These are phyloP conservation scores for Plebejus melissa DNA, from an alignment of 2,888 invertebrate genomes.

Conservation along the genomic window DNA sequence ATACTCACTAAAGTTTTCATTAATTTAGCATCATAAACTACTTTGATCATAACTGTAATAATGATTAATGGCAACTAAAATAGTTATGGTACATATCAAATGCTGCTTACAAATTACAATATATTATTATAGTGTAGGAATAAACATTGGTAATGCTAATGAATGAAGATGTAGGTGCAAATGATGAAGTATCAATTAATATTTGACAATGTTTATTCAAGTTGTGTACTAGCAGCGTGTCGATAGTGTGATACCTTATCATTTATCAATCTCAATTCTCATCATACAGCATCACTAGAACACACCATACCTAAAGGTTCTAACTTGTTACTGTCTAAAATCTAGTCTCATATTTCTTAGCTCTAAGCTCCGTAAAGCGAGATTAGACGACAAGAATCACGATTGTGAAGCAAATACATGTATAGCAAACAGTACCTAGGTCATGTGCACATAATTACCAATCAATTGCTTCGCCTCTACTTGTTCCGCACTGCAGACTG, in stretches of 20 bases:
- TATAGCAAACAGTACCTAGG: neutral
- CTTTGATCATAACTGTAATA: neutral
- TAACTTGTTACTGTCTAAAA: neutral
- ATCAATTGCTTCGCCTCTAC: neutral
- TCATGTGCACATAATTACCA: neutral
- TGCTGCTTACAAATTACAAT: too few relatives aligned
- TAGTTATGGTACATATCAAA: neutral
- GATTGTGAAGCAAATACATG: neutral
- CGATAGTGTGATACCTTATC: neutral
- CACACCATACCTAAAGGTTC: neutral
- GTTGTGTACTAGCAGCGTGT: neutral
- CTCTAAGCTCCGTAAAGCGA: neutral
- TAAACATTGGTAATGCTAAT: too few relatives aligned
- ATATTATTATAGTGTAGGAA: too few relatives aligned
- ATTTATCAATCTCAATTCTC: neutral
- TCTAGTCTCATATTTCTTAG: neutral
- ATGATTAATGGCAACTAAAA: neutral
- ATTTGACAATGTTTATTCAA: neutral
- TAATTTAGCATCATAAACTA: neutral
- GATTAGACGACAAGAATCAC: neutral
- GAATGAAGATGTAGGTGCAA: neutral
- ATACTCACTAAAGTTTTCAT: neutral
- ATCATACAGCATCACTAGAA: neutral
- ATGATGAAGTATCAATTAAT: neutral
- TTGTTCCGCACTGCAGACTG: neutral